A percentile compares a stretch with the other conserved stretches of the same genome.
Conservation (phyloP, 2,113 vertebrate species). For the Cnemophilus loriae region DNA sequence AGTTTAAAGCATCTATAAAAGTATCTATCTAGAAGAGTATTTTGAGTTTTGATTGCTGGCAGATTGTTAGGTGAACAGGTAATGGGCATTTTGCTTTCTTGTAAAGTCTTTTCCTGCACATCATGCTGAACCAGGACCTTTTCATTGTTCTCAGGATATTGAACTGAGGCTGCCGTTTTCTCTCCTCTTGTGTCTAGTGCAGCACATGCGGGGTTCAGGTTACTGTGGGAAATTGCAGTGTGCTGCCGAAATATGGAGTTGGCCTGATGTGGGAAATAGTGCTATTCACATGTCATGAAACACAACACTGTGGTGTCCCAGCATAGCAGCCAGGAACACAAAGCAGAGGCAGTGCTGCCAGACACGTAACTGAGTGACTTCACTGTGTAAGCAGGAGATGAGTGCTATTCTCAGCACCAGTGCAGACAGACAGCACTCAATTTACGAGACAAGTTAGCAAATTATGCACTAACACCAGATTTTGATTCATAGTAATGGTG, state of each 20-base stretch:
- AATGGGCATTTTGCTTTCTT: neutral
- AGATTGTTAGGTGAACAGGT: neutral
- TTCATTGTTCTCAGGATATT: neutral
- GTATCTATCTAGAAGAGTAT: neutral
- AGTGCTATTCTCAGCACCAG: constrained; percentile 34
- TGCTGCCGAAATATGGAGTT: neutral
- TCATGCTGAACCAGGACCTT: neutral
- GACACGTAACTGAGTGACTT: constrained; percentile 32
- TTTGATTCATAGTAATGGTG: neutral
- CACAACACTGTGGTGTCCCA: neutral
- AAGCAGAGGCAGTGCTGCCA: constrained; percentile 19
- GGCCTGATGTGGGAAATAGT: neutral
- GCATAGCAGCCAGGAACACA: neutral
- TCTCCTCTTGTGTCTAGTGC: neutral
- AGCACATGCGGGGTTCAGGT: neutral
- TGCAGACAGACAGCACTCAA: neutral
- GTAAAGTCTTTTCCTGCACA: neutral
- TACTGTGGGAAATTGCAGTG: constrained; percentile 10
- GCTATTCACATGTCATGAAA: neutral
- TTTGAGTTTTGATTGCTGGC: neutral
- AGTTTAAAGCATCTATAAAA: neutral
- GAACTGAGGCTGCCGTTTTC: neutral
- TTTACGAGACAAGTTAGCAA: neutral
- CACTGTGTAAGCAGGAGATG: neutral
- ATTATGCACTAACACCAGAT: neutral